phyloP scores from a whole-genome alignment of 2,888 invertebrate genomes.

The Hemaris fuciformis region DNA sequence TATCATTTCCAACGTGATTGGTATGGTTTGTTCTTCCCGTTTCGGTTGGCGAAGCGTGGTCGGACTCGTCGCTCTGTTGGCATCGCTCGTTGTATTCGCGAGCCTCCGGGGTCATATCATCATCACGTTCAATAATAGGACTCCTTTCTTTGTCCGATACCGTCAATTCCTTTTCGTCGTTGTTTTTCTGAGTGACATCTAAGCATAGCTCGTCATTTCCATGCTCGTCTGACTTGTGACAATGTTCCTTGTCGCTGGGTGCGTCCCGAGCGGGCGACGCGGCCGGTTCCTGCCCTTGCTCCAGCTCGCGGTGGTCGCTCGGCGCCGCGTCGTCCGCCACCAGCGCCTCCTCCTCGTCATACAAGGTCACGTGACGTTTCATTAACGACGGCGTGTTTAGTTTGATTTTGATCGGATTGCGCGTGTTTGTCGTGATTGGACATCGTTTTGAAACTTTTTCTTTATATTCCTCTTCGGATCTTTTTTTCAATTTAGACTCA shows the following conservation, averaged over 20 bases:
- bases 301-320: background rate
- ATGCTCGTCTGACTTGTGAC: no score
- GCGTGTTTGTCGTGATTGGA: constrained; percentile 62
- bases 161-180: background rate
- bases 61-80: background rate
- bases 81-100: background rate
- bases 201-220: background rate
- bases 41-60: no score
- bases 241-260: no score
- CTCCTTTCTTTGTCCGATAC: background rate
- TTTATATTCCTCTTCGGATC: constrained; percentile 56
- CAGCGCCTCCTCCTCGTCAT: constrained; percentile 78
- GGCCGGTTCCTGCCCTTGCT: no score
- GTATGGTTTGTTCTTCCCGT: no score
- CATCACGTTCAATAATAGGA: background rate
- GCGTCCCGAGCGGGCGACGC: no score
- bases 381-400: constrained; percentile 73
- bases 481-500: constrained; percentile 30
- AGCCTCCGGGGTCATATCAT: background rate
- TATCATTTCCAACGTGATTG: background rate
- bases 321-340: constrained; percentile 7
- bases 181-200: background rate
- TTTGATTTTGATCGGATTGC: constrained; percentile 71
- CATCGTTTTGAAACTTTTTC: constrained; percentile 65
- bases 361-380: constrained; percentile 74